Conservation (phyloP, 2,113 vertebrate species). For the Struthio camelus region DNA sequence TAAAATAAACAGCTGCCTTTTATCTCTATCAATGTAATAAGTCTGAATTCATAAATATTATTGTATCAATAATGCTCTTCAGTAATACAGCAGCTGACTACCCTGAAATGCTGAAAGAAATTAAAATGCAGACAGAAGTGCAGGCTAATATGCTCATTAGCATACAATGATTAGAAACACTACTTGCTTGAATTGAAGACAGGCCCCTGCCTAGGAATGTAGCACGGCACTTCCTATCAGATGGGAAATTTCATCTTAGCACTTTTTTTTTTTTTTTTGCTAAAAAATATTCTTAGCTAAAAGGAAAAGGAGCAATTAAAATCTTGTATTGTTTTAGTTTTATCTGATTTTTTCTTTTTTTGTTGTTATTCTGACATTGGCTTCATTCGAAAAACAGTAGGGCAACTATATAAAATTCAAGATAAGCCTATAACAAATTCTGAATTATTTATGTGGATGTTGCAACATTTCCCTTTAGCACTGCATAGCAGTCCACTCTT, state of each 20-base stretch:
- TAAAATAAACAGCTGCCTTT: constrained; percentile 11
- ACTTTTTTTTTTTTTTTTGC: too few relatives aligned
- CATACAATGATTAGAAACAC: background rate
- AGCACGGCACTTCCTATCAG: background rate
- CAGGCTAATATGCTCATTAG: background rate
- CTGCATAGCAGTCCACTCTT: background rate
- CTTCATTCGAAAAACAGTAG: too few relatives aligned
- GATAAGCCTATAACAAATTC: background rate
- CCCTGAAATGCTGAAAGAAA: background rate
- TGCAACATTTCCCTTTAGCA: background rate
- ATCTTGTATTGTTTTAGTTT: background rate
- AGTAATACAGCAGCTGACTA: background rate
- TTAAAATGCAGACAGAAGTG: background rate
- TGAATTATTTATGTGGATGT: background rate
- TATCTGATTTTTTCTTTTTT: too few relatives aligned
- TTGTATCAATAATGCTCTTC: background rate
- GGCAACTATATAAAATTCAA: background rate
- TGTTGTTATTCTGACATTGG: too few relatives aligned
- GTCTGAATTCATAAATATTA: constrained; percentile 17
- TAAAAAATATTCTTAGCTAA: too few relatives aligned
- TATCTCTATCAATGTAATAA: background rate
- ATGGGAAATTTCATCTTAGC: background rate
- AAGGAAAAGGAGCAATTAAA: background rate
- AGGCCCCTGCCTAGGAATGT: background rate
- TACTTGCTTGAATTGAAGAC: background rate